A percentile compares a stretch with the other conserved stretches of the same genome.
Evolutionary conservation across 2,797 vertebrate species (phyloP).

Genomic region (Aythya fuligula): DNA sequence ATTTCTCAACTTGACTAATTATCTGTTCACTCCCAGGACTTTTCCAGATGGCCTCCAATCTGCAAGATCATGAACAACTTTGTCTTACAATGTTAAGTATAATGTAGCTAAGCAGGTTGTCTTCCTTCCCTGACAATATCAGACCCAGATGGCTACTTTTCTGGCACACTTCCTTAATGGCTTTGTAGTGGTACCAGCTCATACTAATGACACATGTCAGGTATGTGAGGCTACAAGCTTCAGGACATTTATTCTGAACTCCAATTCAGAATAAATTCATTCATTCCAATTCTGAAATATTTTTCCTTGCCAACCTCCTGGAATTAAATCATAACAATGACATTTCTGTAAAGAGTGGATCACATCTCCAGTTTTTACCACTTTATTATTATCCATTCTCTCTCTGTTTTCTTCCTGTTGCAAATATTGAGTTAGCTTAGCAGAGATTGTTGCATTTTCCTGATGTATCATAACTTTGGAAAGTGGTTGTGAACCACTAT

Average conservation of each 20-base stretch:
- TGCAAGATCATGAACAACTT: constrained; percentile 24
- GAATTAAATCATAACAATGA: neutral
- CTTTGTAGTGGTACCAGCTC: neutral
- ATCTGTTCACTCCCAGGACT: neutral
- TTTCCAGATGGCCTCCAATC: constrained; percentile 24
- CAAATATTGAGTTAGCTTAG: neutral
- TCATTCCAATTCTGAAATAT: neutral
- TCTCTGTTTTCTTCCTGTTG: neutral
- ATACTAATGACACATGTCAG: neutral
- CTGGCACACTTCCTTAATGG: neutral
- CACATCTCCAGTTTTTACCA: neutral
- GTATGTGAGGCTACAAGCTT: neutral
- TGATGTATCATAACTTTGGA: neutral
- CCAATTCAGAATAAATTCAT: no score
- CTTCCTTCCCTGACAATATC: neutral
- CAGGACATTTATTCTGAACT: neutral
- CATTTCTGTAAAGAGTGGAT: neutral
- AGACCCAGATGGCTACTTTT: neutral
- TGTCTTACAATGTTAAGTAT: neutral
- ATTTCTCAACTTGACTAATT: constrained; percentile 38
- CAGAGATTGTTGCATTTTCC: neutral
- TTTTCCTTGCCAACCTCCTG: neutral
- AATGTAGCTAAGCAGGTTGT: neutral
- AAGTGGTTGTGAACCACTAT: neutral
- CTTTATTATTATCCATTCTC: neutral